Evolutionary conservation across 2,888 invertebrate genomes (phyloP), one percentile per base, ranked within the genome.

Genomic region (Sthenelais limicola): DNA sequence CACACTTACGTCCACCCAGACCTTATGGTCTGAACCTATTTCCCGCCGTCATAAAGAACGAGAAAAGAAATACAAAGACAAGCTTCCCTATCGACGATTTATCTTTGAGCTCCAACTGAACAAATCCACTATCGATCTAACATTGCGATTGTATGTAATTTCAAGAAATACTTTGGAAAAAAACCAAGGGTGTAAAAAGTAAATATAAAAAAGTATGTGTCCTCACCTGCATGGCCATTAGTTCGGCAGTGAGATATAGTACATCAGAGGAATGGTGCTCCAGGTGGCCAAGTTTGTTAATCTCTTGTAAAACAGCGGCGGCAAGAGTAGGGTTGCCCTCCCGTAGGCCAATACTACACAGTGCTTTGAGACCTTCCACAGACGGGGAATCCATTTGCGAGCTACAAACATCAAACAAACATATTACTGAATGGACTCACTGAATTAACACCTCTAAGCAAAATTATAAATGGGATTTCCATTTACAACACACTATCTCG

Each of bases 301-400:
- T 88, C 87, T 95, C 94, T 69, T 91, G 90, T 18, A 94, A 85
- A 71, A 94, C 93, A 68, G 94, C 90, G 76, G 91, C 90, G 1
- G 92, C 91, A 69, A 96, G 89, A 82, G 93, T 91, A 72, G 90
- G 87, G 83, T 96, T 95, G 35, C 91, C 89, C 85, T 94, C 92
- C 18, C 94, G 88, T 74, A 95, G 90, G 18, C 94, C 95, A 66
- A 95, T 88, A 0, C 94, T 91, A 85, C 94, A 93, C 43, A 94
- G 91, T 0, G 95, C 94, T 83, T 93, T 91, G 51, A 95, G 89
- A 68, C 93, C 94, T 86, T 92, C 90, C 52, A 94, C 91, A 24
- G 93, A 93, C 21, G 93, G 92, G 21, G 90, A 89, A 75, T 89
- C 83, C 52, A 89, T 83, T 80, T 90, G 89, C 54, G 89, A 86